Percentiles rank a stretch among this genome's conserved stretches.
Evolutionary conservation across 2,888 invertebrate species (phyloP).

Genomic region (Drosophila suboccidentalis): DNA sequence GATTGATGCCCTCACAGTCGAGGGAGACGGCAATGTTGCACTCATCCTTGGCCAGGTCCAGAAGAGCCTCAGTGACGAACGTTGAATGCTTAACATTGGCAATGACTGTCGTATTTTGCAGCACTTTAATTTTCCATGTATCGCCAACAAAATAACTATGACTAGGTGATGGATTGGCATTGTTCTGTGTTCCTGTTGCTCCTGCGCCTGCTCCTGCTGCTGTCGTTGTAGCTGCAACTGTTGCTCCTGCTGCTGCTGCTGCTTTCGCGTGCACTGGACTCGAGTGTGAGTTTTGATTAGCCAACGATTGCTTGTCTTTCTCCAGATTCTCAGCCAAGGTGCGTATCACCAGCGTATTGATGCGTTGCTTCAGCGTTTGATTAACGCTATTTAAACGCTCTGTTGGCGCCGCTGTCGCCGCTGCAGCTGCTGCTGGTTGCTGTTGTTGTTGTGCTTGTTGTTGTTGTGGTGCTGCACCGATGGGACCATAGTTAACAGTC

Average conservation of each 20-base stretch:
- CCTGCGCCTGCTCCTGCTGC: constrained; percentile 55
- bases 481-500: constrained; percentile 86
- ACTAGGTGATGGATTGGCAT: constrained; percentile 83
- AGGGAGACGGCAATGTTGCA: constrained; percentile 90
- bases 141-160: constrained; percentile 88
- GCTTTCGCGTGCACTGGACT: constrained; percentile 81
- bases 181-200: constrained; percentile 15
- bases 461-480: constrained; percentile 44
- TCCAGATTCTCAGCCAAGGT: constrained; percentile 94
- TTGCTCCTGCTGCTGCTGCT: constrained; percentile 61
- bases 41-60: constrained; percentile 86
- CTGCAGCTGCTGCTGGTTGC: constrained; percentile 34
- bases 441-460: constrained; percentile 29
- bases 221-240: constrained; percentile 75
- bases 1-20: constrained; percentile 97
- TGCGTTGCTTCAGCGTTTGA: constrained; percentile 94
- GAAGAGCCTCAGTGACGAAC: constrained; percentile 91
- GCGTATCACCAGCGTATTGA: constrained; percentile 94
- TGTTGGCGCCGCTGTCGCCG: constrained; percentile 56
- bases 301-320: constrained; percentile 85
- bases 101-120: constrained; percentile 93
- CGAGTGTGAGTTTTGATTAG: constrained; percentile 80
- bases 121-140: constrained; percentile 92
- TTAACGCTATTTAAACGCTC: constrained; percentile 86
- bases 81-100: constrained; percentile 92